Percentiles rank a stretch among this genome's conserved stretches.
These are phyloP conservation scores for Brachionus rotundiformis DNA, from an alignment of 1,140 invertebrate genomes.

Conservation along the genomic window DNA sequence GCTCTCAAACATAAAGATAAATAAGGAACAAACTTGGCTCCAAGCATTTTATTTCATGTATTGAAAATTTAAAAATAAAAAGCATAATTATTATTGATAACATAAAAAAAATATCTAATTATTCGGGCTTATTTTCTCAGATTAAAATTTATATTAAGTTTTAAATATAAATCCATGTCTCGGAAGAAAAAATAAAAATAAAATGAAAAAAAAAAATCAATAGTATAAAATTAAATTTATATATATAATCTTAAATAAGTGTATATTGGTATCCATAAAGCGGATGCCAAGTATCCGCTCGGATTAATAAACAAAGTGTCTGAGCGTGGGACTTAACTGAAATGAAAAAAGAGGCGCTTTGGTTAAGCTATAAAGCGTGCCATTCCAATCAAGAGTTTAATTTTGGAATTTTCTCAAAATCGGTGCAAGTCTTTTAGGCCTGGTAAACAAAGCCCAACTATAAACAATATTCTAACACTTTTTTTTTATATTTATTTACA, in stretches of 20 bases:
- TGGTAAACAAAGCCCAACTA: not conserved
- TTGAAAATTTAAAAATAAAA: no score
- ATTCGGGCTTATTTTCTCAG: not conserved
- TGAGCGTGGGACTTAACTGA: not conserved
- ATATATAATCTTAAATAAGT: not conserved
- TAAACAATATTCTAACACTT: constrained; percentile 4
- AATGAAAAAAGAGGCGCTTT: not conserved
- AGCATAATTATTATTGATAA: no score
- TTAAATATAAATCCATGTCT: not conserved
- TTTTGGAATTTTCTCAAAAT: not conserved
- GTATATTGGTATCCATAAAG: not conserved
- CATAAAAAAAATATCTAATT: not conserved
- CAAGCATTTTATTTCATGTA: no score
- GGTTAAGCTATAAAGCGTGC: not conserved
- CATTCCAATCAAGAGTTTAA: not conserved
- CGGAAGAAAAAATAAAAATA: not conserved
- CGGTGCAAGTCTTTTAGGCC: not conserved
- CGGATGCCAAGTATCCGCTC: not conserved
- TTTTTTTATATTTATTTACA: constrained; percentile 14
- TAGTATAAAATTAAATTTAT: constrained; percentile 1
- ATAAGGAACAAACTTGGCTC: no score
- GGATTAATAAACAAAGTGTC: not conserved
- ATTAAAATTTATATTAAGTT: not conserved
- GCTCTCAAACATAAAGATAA: not conserved
- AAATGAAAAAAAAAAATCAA: not conserved